Evolutionary conservation across 2,888 invertebrate species (phyloP).

Genomic region (Herminia tarsipennalis): DNA sequence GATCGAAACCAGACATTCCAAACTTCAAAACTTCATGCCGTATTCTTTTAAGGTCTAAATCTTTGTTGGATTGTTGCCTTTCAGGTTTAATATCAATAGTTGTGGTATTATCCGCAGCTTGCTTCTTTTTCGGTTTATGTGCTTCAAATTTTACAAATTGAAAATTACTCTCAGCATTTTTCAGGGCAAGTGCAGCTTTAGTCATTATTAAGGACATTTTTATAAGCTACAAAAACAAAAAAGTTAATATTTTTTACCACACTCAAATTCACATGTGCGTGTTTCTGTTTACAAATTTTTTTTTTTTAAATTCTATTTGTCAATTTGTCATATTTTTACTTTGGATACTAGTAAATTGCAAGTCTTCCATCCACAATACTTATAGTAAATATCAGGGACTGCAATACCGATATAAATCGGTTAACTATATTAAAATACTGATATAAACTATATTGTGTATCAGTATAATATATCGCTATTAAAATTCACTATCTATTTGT

Average conservation of each 20-base stretch:
- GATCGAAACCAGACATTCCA: conserved; percentile 91
- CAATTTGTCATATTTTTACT: no score
- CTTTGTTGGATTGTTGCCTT: conserved; percentile 56
- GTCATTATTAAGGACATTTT: conserved; percentile 76
- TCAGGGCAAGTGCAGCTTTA: conserved; percentile 80
- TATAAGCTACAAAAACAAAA: background rate
- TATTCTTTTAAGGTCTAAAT: conserved; percentile 90
- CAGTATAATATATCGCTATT: no score
- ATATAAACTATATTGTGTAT: no score
- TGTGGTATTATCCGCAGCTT: conserved; percentile 29
- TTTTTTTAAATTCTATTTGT: no score
- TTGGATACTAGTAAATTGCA: no score
- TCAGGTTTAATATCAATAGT: conserved; percentile 36
- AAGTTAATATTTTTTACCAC: background rate
- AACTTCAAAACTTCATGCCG: conserved; percentile 94
- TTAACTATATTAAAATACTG: no score
- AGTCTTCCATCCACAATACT: no score
- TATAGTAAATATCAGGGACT: no score
- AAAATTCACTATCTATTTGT: no score
- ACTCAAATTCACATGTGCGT: background rate
- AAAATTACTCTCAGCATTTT: conserved; percentile 73
- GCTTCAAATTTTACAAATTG: conserved; percentile 80
- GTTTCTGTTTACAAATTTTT: no score
- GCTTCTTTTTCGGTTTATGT: conserved; percentile 80
- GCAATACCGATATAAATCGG: no score